phyloP scores from a whole-genome alignment of 2,113 vertebrate genomes.

The Cebus imitator region DNA sequence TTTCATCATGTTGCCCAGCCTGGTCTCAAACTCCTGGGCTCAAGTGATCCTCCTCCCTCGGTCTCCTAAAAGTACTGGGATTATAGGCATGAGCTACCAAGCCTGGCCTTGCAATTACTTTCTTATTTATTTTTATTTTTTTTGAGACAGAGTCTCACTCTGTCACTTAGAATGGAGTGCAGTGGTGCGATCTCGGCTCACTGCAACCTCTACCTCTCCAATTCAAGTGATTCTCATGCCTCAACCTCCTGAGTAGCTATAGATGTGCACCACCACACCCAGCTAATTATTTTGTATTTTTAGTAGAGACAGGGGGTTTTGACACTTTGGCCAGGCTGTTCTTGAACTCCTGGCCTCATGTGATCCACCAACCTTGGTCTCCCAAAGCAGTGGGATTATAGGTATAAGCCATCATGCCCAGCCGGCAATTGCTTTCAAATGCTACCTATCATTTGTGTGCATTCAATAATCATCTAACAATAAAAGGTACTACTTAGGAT shows the following conservation, averaged over 20 bases:
- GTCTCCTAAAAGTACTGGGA: too few species aligned
- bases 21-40: too few species aligned
- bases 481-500: background rate
- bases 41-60: too few species aligned
- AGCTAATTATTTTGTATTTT: background rate
- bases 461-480: background rate
- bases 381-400: background rate
- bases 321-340: background rate
- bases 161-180: too few species aligned
- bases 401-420: background rate
- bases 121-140: background rate
- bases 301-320: background rate
- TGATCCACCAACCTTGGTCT: background rate
- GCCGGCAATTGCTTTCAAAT: background rate
- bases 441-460: background rate
- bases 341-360: background rate
- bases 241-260: background rate
- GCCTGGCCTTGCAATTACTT: too few species aligned
- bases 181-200: background rate
- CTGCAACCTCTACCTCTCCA: background rate
- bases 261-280: background rate
- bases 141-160: background rate
- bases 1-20: background rate
- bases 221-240: background rate
- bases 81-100: too few species aligned